phyloP scores from a whole-genome alignment of 2,888 invertebrate species.

The Eupithecia inturbata region DNA sequence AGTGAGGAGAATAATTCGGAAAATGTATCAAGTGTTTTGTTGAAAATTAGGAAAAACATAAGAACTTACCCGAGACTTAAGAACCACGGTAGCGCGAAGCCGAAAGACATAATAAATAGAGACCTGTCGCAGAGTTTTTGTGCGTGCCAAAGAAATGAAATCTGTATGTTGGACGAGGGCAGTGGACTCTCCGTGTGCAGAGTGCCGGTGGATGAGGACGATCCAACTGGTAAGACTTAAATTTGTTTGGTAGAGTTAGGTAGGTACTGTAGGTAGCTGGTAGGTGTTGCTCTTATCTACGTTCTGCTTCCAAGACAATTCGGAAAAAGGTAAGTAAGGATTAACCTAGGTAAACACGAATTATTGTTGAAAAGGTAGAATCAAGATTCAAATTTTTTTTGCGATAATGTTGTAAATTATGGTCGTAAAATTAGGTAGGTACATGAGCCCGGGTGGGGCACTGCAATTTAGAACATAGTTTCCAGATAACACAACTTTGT shows the following conservation, averaged over 20 bases:
- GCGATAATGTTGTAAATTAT: no score
- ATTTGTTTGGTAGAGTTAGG: neutral
- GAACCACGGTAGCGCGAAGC: slow-evolving; percentile 55
- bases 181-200: slow-evolving; percentile 85
- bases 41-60: slow-evolving; percentile 76
- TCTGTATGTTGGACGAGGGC: slow-evolving; percentile 86
- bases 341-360: neutral
- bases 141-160: slow-evolving; percentile 83
- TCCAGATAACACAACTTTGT: no score
- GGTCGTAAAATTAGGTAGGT: no score
- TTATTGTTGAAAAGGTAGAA: neutral
- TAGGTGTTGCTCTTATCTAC: neutral
- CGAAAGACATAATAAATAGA: slow-evolving; percentile 70
- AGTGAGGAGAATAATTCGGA: slow-evolving; percentile 60
- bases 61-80: slow-evolving; percentile 73
- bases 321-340: neutral
- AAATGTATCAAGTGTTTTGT: slow-evolving; percentile 60
- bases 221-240: slow-evolving; percentile 81
- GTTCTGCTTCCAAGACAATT: neutral
- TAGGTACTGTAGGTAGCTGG: neutral
- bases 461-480: no score
- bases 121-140: slow-evolving; percentile 76
- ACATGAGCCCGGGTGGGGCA: no score
- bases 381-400: no score
- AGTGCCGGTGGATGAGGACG: slow-evolving; percentile 77